Base-by-base conservation (phyloP, 2,113 vertebrate genomes). In the Dipodomys ordii region DNA sequence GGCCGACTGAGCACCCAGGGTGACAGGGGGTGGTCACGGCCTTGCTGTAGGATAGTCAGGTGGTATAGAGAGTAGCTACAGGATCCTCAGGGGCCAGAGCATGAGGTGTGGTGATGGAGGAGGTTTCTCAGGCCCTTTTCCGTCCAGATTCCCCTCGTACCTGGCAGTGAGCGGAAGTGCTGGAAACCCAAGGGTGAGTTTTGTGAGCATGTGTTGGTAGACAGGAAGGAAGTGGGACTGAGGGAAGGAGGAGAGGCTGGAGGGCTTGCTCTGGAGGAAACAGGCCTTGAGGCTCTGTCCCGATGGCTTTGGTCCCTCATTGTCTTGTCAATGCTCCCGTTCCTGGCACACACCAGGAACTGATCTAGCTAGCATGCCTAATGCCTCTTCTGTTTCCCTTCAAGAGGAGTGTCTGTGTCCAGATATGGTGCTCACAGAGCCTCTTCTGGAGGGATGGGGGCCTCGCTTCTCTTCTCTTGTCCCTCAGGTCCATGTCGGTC, bases 211-310 rank as follows among this genome's bases (percentile, higher is more conserved):
- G 32, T 23, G 11, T 92, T 87, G 71, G 91, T 35, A 68, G 32
- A 30, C 11, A 27, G 27, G 65, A 72, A 53, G 46, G 77, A 30
- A 30, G 27, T 44, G 39, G 35, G 35, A n/a, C 0, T 27, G 15
- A 69, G n/a, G 72, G 23, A 77, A 69, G 81, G n/a, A 22, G 22
- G 30, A 67, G 57, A 78, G 74, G 11, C 83, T 74, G 22, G 3
- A 13, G 25, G 91, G 27, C 68, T 57, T 19, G 8, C 16, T 72
- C 60, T 7, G 1, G 2, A 71, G 73, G 39, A 57, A 67, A 92
- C 81, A 30, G 18, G 65, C 95, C 95, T 91, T 92, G 88, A 86
- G 93, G 80, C 46, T 91, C 95, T 72, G 93, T 28, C 49, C 73
- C 84, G 46, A 6, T 10, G 28, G 49, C 81, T 76, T 44, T 53